Evolutionary conservation across 2,797 vertebrate species (phyloP).

Genomic region (Acestrorhynchus altus): DNA sequence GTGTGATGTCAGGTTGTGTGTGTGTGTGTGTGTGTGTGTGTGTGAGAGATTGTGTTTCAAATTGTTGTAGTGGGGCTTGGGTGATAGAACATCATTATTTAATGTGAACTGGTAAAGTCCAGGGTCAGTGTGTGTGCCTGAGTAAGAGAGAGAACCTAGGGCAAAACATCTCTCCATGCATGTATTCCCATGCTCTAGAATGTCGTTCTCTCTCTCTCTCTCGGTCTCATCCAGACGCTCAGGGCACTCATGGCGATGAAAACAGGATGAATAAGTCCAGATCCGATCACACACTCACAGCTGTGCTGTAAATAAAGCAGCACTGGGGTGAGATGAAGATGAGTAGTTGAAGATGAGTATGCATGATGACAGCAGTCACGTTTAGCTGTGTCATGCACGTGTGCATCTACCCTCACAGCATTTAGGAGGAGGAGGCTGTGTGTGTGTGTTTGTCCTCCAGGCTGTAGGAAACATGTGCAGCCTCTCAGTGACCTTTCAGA

Average conservation of each 20-base stretch:
- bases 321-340: not conserved
- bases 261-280: not conserved
- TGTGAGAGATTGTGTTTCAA: conserved; percentile 27
- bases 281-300: conserved; percentile 1
- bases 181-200: conserved; percentile 31
- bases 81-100: conserved; percentile 22
- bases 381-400: conserved; percentile 35
- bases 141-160: not conserved
- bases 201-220: not conserved
- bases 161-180: conserved; percentile 18
- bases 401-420: not conserved
- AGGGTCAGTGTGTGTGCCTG: not conserved
- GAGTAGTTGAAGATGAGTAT: conserved; percentile 2
- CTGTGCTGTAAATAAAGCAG: not conserved
- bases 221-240: not conserved
- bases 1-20: conserved; percentile 5
- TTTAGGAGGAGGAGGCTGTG: not conserved
- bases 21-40: conserved; percentile 11
- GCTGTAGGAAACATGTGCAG: not conserved
- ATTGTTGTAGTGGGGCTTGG: not conserved
- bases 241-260: conserved; percentile 3
- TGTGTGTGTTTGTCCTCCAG: not conserved
- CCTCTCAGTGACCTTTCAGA: not conserved
- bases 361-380: conserved; percentile 29
- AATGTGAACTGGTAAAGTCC: not conserved